Evolutionary conservation across 2,797 vertebrate species (phyloP), one percentile per base, ranked within the genome.

Genomic region (Amniataba percoides): DNA sequence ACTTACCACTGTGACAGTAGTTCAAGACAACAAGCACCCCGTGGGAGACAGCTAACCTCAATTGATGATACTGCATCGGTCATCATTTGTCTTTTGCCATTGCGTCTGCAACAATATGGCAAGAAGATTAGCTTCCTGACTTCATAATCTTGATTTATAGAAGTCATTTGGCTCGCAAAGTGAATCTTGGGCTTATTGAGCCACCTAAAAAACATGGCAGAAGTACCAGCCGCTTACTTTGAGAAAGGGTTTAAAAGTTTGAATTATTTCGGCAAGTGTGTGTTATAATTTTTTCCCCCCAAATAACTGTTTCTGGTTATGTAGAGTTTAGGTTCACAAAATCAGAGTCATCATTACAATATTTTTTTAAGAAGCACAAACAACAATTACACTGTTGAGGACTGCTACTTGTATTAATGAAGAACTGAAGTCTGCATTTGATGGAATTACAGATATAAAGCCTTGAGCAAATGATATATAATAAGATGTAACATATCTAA

Each of bases 111-210:
- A 74, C 67, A 70, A 68, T 63, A 65, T 77, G 57, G 58, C 57
- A 62, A 53, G 53, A 67, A 56, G 59, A 86, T 80, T 40, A 52
- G 45, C 57, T 49, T 71, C 60, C 52, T 72, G 63, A 62, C 71
- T 74, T 71, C 55, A 83, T 64, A 52, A 67, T 56, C 51, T 48
- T 76, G 74, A 82, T 84, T 82, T 70, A 72, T 77, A 53, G 58
- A 46, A 43, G 63, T 55, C 16, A 72, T 76, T 80, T 66, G 45
- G 59, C 73, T 48, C 46, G 52, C 57, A 57, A 65, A 78, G 53
- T 45, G 42, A 71, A 69, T 74, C 36, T 11, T 39, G 15, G 42
- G 21, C 31, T 57, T 40, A 68, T 49, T 58, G n/a, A 78, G 62
- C 36, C 27, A 46, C 51, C 46, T 49, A 19, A 61, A 69, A 76